phyloP scores from a whole-genome alignment of 2,888 invertebrate species.

The Trimorus sp. region DNA sequence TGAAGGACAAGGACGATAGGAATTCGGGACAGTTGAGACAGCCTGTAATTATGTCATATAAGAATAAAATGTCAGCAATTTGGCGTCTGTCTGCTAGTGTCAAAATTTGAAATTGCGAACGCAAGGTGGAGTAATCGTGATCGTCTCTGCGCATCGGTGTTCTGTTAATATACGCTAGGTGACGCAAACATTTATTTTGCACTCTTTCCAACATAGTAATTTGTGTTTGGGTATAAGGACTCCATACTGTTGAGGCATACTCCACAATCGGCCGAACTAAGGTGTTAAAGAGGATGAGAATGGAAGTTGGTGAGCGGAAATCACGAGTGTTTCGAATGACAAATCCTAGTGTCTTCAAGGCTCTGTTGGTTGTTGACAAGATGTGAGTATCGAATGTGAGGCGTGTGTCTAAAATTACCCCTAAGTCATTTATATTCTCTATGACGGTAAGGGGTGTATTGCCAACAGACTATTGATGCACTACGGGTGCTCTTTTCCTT shows the following conservation, averaged over 20 bases:
- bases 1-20: not conserved
- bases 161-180: slow-evolving; percentile 7
- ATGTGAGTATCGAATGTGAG: not conserved
- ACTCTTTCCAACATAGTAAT: slow-evolving; percentile 4
- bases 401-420: not conserved
- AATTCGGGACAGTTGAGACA: not conserved
- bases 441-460: not conserved
- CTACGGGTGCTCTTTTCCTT: not conserved
- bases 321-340: not conserved
- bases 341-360: not conserved
- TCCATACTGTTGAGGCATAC: slow-evolving; percentile 29
- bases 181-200: slow-evolving; percentile 15
- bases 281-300: slow-evolving; percentile 7
- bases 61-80: not conserved
- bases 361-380: not conserved
- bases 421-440: not conserved
- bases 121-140: not conserved
- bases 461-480: not conserved
- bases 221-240: slow-evolving; percentile 8
- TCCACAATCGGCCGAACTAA: slow-evolving; percentile 27
- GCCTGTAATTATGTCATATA: not conserved
- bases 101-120: not conserved
- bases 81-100: not conserved
- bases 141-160: slow-evolving; percentile 3
- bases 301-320: not conserved